Conservation (phyloP, 2,113 vertebrate species). For the Hiodon alosoides region DNA sequence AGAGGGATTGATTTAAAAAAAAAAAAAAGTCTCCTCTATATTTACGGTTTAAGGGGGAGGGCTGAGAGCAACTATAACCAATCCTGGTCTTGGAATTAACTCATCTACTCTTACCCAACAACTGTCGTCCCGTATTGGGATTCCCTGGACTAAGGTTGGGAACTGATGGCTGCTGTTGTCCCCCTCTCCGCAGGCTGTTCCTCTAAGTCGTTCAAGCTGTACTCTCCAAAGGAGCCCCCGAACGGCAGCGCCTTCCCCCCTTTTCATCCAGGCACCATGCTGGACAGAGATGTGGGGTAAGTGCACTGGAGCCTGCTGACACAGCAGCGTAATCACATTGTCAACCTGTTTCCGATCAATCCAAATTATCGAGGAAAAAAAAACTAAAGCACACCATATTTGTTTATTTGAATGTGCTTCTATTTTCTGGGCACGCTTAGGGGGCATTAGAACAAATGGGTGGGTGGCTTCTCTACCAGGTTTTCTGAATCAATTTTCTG, state of each 20-base stretch:
- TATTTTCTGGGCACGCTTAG: too few species aligned
- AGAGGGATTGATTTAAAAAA: background rate
- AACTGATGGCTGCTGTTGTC: background rate
- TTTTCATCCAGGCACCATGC: slow-evolving; percentile 79
- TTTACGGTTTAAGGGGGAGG: background rate
- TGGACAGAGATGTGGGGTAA: slow-evolving; percentile 89
- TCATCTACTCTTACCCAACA: too few species aligned
- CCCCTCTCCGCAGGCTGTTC: slow-evolving; percentile 62
- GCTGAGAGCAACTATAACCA: background rate
- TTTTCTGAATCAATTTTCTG: too few species aligned
- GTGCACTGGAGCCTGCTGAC: slow-evolving; percentile 31
- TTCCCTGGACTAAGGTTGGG: background rate
- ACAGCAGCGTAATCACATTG: too few species aligned
- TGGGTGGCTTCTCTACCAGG: too few species aligned
- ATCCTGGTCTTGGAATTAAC: too few species aligned
- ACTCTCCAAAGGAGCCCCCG: slow-evolving; percentile 81
- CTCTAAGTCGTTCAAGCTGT: slow-evolving; percentile 80
- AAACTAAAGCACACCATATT: background rate
- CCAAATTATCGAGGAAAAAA: background rate
- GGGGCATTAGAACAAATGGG: too few species aligned
- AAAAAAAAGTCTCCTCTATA: background rate
- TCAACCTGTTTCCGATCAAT: too few species aligned
- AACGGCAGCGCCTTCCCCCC: slow-evolving; percentile 83
- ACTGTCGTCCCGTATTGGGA: too few species aligned
- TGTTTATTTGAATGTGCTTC: too few species aligned